Conservation (phyloP, 2,113 vertebrate genomes). For the Rousettus leschenaultii region DNA sequence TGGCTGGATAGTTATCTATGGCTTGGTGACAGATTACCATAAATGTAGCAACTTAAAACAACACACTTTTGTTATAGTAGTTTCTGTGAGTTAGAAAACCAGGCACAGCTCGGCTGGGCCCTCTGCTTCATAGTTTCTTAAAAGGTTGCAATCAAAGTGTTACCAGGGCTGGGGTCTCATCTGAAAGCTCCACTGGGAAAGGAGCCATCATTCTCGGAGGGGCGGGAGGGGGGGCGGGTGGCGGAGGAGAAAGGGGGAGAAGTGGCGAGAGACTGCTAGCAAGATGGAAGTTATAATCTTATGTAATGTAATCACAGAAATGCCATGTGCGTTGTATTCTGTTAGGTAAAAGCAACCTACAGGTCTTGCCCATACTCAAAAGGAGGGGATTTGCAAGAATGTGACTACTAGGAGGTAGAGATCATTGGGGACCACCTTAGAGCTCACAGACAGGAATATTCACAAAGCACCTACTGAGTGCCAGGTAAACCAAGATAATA, state of each 20-base stretch:
- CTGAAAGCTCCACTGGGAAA: not conserved
- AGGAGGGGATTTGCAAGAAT: not conserved
- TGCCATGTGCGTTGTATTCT: not conserved
- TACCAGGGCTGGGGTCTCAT: not conserved
- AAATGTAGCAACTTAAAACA: not conserved
- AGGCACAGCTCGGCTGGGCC: not conserved
- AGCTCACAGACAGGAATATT: not conserved
- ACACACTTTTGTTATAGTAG: not conserved
- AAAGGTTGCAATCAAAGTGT: not conserved
- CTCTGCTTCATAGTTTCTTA: not conserved
- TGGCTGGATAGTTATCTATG: not conserved
- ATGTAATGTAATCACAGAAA: not conserved
- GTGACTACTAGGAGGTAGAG: not conserved
- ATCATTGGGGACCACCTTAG: not conserved
- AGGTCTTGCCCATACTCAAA: not conserved
- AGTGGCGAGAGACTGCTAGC: not conserved
- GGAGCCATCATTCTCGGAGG: not conserved
- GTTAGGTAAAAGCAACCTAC: not conserved
- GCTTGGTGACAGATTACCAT: not conserved
- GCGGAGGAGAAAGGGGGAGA: not conserved
- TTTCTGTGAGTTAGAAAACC: not conserved
- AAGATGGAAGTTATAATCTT: not conserved
- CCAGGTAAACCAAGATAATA: not conserved
- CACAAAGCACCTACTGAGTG: not conserved
- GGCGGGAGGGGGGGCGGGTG: rapidly evolving